Conservation (phyloP, 2,113 vertebrate species). For the Percopsis transmontana region DNA sequence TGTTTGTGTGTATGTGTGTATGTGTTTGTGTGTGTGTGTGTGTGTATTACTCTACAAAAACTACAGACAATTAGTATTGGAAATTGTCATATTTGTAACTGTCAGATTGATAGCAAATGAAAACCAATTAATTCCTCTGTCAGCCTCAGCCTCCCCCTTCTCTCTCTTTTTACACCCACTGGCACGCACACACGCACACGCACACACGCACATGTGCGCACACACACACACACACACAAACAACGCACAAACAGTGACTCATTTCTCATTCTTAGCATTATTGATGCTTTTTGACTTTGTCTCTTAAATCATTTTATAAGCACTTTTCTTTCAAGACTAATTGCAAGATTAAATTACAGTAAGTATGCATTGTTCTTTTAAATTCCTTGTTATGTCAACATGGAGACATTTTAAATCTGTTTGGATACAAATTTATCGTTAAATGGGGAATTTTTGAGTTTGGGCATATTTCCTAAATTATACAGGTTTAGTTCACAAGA, state of each 20-base stretch:
- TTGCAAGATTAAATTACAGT: not conserved
- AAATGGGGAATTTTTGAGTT: conserved; percentile 20
- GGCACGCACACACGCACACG: not conserved
- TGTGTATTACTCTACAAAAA: not conserved
- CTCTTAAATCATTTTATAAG: conserved; percentile 13
- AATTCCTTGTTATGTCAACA: not conserved
- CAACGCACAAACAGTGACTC: not conserved
- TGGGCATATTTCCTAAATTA: conserved; percentile 12
- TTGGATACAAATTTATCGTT: conserved; percentile 23
- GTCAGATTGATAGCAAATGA: too few species aligned
- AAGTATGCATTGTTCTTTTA: not conserved
- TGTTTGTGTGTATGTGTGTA: too few species aligned
- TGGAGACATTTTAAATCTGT: not conserved
- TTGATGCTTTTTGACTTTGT: conserved; percentile 21
- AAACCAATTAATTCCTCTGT: too few species aligned
- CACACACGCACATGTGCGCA: not conserved
- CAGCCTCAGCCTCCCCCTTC: too few species aligned
- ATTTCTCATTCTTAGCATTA: not conserved
- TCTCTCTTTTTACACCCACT: not conserved
- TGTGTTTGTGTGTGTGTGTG: not conserved
- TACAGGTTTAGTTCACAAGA: conserved; percentile 8
- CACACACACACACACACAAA: not conserved
- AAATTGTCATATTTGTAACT: too few species aligned
- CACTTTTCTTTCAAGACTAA: not conserved
- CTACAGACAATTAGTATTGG: too few species aligned